Percentiles rank a stretch among this genome's conserved stretches.
phyloP scores from a whole-genome alignment of 1,140 invertebrate genomes.

The Hormaphis cornu region DNA sequence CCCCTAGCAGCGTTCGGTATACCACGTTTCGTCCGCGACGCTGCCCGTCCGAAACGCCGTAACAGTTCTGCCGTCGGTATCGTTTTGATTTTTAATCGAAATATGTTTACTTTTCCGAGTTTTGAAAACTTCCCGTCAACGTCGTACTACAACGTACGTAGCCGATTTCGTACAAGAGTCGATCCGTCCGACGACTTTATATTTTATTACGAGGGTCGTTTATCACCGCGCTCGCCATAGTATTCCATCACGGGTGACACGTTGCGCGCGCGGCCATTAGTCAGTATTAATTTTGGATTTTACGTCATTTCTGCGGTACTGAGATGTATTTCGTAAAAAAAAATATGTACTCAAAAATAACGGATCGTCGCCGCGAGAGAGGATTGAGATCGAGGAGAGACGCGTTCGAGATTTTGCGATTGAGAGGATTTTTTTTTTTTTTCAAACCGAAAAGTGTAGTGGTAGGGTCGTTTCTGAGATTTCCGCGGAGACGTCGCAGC shows the following conservation, averaged over 20 bases:
- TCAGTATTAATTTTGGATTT: constrained; percentile 20
- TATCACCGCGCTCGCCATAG: constrained; percentile 3
- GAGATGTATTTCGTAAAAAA: neutral
- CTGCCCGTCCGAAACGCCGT: constrained; percentile 10
- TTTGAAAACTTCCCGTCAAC: too few species aligned
- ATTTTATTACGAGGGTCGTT: constrained; percentile 27
- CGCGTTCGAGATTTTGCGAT: neutral
- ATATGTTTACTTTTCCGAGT: too few species aligned
- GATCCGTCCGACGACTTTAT: constrained; percentile 28
- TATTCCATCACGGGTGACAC: constrained; percentile 28
- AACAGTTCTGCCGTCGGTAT: too few species aligned
- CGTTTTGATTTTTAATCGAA: too few species aligned
- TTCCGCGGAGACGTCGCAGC: constrained; percentile 3
- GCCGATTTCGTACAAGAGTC: constrained; percentile 3
- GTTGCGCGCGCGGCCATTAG: constrained; percentile 7
- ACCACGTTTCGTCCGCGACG: too few species aligned
- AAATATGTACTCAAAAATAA: constrained; percentile 1
- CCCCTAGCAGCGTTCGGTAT: too few species aligned
- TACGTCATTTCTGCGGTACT: neutral
- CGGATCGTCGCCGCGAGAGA: neutral
- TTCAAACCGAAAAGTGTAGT: neutral
- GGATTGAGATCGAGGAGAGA: neutral
- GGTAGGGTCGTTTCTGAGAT: constrained; percentile 16
- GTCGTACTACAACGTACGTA: too few species aligned
- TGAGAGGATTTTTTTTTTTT: constrained; percentile 2